Conservation (phyloP, 2,113 vertebrate species). For the Solea senegalensis region DNA sequence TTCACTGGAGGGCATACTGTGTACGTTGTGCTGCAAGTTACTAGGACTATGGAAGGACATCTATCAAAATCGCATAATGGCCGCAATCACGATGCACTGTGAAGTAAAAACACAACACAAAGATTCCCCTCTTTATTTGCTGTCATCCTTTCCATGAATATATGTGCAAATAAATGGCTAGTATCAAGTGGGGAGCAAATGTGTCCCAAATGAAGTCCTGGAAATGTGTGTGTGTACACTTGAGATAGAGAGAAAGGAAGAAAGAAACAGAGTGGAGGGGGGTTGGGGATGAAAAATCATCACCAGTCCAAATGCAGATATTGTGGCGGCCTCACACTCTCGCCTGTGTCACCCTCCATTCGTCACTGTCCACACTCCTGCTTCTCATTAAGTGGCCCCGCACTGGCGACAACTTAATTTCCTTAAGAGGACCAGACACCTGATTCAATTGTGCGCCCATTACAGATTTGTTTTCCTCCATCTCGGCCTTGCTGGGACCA, state of each 20-base stretch:
- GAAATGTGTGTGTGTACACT: slow-evolving; percentile 48
- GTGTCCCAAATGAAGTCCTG: slow-evolving; percentile 85
- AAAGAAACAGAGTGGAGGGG: slow-evolving; percentile 47
- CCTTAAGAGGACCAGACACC: slow-evolving; percentile 98
- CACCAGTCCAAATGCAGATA: slow-evolving; percentile 87
- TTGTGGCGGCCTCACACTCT: slow-evolving; percentile 89
- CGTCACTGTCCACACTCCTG: slow-evolving; percentile 90
- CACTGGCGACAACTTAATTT: slow-evolving; percentile 97
- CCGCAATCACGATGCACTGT: slow-evolving; percentile 80
- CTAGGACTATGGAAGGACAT: slow-evolving; percentile 61
- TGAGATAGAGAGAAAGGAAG: neutral
- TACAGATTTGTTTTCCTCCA: slow-evolving; percentile 85
- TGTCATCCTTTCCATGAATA: slow-evolving; percentile 92
- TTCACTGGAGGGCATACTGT: slow-evolving; percentile 42
- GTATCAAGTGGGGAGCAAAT: slow-evolving; percentile 94
- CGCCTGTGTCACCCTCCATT: slow-evolving; percentile 89
- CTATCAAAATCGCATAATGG: slow-evolving; percentile 85
- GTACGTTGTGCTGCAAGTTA: slow-evolving; percentile 33
- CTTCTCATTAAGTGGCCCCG: slow-evolving; percentile 96
- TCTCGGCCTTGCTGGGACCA: slow-evolving; percentile 82
- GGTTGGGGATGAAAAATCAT: slow-evolving; percentile 90
- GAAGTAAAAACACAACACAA: slow-evolving; percentile 92
- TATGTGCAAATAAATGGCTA: slow-evolving; percentile 98
- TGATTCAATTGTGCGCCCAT: slow-evolving; percentile 94
- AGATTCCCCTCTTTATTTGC: slow-evolving; percentile 95